Conservation (phyloP, 1,140 invertebrate genomes). For the Anadara kagoshimensis region DNA sequence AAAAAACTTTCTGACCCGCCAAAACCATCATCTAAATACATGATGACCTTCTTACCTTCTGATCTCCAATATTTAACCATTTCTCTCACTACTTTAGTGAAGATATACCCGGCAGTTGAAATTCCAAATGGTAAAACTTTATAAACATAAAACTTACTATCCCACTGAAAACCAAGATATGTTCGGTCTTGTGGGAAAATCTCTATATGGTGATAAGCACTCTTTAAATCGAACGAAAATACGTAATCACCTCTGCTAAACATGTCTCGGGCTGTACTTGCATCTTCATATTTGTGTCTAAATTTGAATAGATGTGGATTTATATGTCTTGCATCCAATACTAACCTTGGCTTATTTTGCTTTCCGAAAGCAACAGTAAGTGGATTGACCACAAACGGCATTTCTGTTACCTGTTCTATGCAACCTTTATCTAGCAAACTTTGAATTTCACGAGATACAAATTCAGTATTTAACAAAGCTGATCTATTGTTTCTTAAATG, state of each 20-base stretch:
- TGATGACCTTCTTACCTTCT: conserved; percentile 12
- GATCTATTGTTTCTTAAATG: conserved; percentile 36
- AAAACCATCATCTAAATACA: conserved; percentile 31
- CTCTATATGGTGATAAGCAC: conserved; percentile 38
- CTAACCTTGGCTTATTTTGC: conserved; percentile 3
- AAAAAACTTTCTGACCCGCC: neutral
- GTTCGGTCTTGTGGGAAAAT: conserved; percentile 20
- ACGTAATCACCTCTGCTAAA: conserved; percentile 23
- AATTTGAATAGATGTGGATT: too few relatives aligned
- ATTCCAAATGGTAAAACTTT: conserved; percentile 36
- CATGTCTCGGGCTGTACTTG: too few relatives aligned
- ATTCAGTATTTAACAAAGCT: conserved; percentile 19
- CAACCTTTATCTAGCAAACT: conserved; percentile 17
- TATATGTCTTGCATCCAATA: conserved; percentile 11
- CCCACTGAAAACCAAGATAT: conserved; percentile 36
- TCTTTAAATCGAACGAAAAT: conserved; percentile 41
- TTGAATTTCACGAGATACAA: conserved; percentile 26
- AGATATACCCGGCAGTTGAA: conserved; percentile 21
- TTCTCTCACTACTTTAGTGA: conserved; percentile 29
- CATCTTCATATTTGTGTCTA: too few relatives aligned
- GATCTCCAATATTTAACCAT: too few relatives aligned
- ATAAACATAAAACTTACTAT: conserved; percentile 18
- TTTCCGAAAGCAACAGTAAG: conserved; percentile 29
- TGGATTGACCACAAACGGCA: conserved; percentile 28
- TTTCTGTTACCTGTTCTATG: conserved; percentile 4